phyloP scores from a whole-genome alignment of 2,113 vertebrate genomes.

The Cyprinodon tularosa region DNA sequence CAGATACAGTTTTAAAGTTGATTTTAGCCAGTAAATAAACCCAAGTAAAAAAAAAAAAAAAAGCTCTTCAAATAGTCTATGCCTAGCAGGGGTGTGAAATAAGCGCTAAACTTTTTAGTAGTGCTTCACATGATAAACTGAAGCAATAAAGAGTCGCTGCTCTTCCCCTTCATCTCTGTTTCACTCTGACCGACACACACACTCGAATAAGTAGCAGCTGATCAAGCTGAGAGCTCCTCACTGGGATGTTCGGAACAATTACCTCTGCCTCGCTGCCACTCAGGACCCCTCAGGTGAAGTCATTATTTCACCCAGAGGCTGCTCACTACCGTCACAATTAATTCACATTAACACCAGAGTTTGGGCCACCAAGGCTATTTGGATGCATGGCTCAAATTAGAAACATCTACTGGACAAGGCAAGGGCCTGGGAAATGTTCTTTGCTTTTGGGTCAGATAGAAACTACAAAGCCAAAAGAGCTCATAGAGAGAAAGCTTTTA shows the following conservation, averaged over 20 bases:
- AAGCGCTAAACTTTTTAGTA: neutral
- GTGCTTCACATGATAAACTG: neutral
- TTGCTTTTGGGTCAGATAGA: constrained; percentile 12
- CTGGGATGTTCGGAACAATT: constrained; percentile 77
- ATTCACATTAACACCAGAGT: constrained; percentile 60
- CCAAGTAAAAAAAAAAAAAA: neutral
- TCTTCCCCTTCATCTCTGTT: constrained; percentile 14
- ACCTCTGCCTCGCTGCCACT: constrained; percentile 68
- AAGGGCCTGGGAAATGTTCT: constrained; percentile 1
- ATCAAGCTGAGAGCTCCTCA: constrained; percentile 67
- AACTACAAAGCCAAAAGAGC: neutral
- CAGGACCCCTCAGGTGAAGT: constrained; percentile 73
- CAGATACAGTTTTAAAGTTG: neutral
- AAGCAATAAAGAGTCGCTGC: constrained; percentile 20
- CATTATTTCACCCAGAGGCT: constrained; percentile 70
- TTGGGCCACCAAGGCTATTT: constrained; percentile 31
- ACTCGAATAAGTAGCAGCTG: constrained; percentile 16
- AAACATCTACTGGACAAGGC: constrained; percentile 31
- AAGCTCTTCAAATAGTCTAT: neutral
- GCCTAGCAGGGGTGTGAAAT: neutral
- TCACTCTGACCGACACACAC: constrained; percentile 9
- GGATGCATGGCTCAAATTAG: constrained; percentile 46
- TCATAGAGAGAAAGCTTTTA: neutral
- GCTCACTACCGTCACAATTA: constrained; percentile 63
- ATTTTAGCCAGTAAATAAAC: neutral